These are phyloP conservation scores for Sclerurus mexicanus DNA, from an alignment of 2,113 vertebrate genomes.

Conservation along the genomic window DNA sequence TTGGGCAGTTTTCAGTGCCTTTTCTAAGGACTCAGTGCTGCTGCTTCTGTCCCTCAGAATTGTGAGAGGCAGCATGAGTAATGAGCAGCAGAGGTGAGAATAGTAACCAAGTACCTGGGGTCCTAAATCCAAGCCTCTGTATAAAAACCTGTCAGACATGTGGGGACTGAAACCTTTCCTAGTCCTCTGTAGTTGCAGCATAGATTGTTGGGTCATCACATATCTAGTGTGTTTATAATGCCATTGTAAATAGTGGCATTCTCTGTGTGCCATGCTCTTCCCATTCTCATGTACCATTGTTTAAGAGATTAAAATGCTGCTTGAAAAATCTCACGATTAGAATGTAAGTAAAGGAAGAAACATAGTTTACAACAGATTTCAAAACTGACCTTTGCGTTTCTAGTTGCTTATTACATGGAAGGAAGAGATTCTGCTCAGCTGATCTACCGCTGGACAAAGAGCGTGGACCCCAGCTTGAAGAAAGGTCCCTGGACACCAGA, in stretches of 20 bases:
- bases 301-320: not conserved
- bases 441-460: constrained; percentile 88
- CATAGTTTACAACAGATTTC: not conserved
- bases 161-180: not conserved
- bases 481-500: constrained; percentile 85
- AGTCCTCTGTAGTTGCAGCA: not conserved
- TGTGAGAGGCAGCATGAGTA: not conserved
- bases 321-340: not conserved
- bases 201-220: not conserved
- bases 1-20: not conserved
- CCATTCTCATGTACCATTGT: not conserved
- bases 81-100: not conserved
- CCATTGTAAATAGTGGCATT: not conserved
- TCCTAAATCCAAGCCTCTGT: not conserved
- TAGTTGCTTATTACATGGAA: constrained; percentile 96
- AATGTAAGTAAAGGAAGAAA: not conserved
- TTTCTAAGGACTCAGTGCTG: not conserved
- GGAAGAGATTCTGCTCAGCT: constrained; percentile 87
- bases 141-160: not conserved
- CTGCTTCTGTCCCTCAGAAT: not conserved
- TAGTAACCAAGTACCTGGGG: not conserved
- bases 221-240: not conserved
- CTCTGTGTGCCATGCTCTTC: not conserved
- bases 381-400: not conserved
- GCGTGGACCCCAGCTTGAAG: constrained; percentile 84